Evolutionary conservation across 2,113 vertebrate genomes (phyloP).

Genomic region (Dicentrarchus labrax): DNA sequence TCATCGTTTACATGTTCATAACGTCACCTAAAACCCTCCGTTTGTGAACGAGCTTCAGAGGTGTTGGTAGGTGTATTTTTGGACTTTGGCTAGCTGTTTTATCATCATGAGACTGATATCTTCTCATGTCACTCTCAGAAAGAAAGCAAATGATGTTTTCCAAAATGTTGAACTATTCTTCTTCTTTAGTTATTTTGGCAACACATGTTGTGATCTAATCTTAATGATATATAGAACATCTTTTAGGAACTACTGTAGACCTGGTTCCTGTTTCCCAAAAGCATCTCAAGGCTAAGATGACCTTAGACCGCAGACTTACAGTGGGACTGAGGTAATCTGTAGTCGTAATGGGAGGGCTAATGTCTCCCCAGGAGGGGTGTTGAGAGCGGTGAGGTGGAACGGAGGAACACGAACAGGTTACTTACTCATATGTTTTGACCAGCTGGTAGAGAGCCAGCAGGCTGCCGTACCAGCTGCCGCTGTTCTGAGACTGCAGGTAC

Average conservation of each 20-base stretch:
- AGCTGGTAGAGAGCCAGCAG: constrained; percentile 96
- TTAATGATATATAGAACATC: neutral
- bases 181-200: neutral
- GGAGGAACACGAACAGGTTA: constrained; percentile 39
- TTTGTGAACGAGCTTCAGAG: too few relatives aligned
- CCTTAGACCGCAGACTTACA: neutral
- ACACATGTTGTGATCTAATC: neutral
- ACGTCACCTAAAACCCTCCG: too few relatives aligned
- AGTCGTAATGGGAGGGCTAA: neutral
- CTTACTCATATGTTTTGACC: constrained; percentile 99
- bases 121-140: neutral
- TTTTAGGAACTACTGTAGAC: neutral
- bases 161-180: neutral
- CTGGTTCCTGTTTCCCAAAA: neutral
- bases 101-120: too few relatives aligned
- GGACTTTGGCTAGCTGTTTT: too few relatives aligned
- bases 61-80: too few relatives aligned
- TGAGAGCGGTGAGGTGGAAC: neutral
- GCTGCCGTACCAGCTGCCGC: constrained; percentile 94
- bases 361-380: neutral
- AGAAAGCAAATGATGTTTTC: neutral
- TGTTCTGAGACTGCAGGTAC: constrained; percentile 94
- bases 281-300: neutral
- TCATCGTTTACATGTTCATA: too few relatives aligned
- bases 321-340: neutral